These are phyloP conservation scores for Gymnothorax javanicus DNA, from an alignment of 2,797 vertebrate species.

Conservation along the genomic window DNA sequence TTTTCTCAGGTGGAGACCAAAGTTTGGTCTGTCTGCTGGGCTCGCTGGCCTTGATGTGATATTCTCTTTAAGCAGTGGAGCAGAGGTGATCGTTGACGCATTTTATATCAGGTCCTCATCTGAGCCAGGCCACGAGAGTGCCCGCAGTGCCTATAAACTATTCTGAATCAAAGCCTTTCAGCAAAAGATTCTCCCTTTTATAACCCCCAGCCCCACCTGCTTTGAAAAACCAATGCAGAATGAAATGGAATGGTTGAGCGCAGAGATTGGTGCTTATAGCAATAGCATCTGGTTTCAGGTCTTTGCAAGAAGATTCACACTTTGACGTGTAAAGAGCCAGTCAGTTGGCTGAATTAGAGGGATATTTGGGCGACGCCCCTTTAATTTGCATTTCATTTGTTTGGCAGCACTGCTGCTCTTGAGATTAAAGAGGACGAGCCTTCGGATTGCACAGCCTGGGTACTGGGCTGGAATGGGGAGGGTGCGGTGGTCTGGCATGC, in stretches of 20 bases:
- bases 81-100: conserved; percentile 5
- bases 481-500: not conserved
- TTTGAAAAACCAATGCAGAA: not conserved
- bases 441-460: conserved; percentile 65
- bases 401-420: conserved; percentile 62
- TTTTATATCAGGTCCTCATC: not conserved
- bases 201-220: not conserved
- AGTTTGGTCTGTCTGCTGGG: not conserved
- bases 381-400: conserved; percentile 65
- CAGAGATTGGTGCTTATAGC: not conserved
- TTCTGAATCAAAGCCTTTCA: conserved; percentile 12
- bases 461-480: conserved; percentile 38
- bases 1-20: conserved; percentile 1
- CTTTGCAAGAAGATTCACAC: not conserved
- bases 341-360: not conserved
- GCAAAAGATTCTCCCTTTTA: not conserved
- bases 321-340: not conserved
- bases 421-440: conserved; percentile 56
- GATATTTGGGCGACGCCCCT: conserved; percentile 8
- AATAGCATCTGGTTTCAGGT: not conserved
- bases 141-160: conserved; percentile 1
- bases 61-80: not conserved
- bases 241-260: not conserved
- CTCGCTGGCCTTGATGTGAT: conserved; percentile 10
- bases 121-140: not conserved